Conservation (phyloP, 92 coral and sea anemone species). For the Palythoa heliodiscus region DNA sequence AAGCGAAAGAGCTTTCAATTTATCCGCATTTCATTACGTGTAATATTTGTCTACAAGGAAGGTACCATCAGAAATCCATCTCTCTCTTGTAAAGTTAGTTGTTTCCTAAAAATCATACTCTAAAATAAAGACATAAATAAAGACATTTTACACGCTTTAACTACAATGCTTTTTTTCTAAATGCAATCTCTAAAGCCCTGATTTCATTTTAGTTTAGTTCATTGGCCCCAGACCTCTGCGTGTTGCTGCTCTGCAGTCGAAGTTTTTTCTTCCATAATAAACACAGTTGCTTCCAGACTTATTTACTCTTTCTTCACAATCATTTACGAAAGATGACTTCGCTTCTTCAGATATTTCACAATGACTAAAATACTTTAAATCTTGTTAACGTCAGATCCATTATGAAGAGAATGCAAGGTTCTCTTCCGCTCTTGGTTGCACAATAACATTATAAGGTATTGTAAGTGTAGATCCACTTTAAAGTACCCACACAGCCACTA, state of each 20-base stretch:
- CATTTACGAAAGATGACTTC: background rate
- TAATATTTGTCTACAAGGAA: background rate
- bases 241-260: background rate
- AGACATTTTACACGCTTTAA: no score
- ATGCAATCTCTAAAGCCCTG: no score
- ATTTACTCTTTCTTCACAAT: background rate
- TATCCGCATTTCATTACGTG: background rate
- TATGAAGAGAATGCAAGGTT: background rate
- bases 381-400: conserved; percentile 1
- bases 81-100: no score
- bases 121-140: no score
- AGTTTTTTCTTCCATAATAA: conserved; percentile 8
- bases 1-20: background rate
- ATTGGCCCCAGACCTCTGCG: conserved; percentile 1
- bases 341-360: background rate
- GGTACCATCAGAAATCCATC: no score
- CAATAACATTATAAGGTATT: background rate
- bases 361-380: background rate
- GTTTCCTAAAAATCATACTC: no score
- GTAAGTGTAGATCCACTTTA: background rate
- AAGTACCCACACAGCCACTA: conserved; percentile 88
- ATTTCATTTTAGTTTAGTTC: background rate
- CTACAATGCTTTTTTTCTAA: no score
- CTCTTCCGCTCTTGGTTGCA: background rate
- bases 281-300: background rate